A percentile compares a stretch with the other conserved stretches of the same genome.
Evolutionary conservation across 1,140 invertebrate genomes (phyloP).

Genomic region (Aphelinus certus): DNA sequence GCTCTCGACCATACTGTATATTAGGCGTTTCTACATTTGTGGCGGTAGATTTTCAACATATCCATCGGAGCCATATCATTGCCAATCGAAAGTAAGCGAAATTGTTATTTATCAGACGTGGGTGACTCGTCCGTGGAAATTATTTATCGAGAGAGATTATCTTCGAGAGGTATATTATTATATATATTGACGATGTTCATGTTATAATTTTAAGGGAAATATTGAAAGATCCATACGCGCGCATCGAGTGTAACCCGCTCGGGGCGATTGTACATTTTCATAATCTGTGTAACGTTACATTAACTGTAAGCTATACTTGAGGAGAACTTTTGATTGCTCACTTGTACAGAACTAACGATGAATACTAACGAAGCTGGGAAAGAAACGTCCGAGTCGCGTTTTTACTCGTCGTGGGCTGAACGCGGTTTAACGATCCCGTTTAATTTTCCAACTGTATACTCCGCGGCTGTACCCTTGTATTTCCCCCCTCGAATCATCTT

Average conservation of each 20-base stretch:
- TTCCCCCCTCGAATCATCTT: no score
- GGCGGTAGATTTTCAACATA: background rate
- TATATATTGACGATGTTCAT: slow-evolving; percentile 4
- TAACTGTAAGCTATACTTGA: slow-evolving; percentile 1
- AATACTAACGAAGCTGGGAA: slow-evolving; percentile 15
- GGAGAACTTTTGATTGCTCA: slow-evolving; percentile 11
- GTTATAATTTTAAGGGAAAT: slow-evolving; percentile 13
- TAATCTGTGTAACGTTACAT: slow-evolving; percentile 27
- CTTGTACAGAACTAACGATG: slow-evolving; percentile 26
- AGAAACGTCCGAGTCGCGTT: background rate
- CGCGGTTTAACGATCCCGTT: no score
- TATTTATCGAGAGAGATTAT: background rate
- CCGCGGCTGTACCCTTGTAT: no score
- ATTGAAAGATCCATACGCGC: background rate
- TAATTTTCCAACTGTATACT: no score
- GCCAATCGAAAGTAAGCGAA: slow-evolving; percentile 4
- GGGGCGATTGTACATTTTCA: slow-evolving; percentile 3
- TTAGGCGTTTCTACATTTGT: no score
- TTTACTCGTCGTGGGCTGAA: no score
- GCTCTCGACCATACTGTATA: no score
- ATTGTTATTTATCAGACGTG: slow-evolving; percentile 5
- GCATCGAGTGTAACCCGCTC: background rate
- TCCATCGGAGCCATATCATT: slow-evolving; percentile 15
- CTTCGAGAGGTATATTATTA: background rate
- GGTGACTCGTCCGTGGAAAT: slow-evolving; percentile 2